phyloP scores from a whole-genome alignment of 2,797 vertebrate genomes.

The Mareca strepera region DNA sequence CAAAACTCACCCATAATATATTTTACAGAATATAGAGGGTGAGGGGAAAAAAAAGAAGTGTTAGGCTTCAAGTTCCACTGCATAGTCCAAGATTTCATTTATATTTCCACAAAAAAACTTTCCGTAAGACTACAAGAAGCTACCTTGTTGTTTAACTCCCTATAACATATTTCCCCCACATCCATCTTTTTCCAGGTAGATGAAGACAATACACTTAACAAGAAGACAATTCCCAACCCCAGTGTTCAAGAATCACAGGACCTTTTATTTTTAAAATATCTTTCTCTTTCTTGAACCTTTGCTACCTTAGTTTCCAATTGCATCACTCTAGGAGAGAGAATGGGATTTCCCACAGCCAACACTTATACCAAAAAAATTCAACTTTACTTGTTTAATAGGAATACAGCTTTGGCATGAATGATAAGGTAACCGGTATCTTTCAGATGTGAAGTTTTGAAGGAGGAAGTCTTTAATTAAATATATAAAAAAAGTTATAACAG shows the following conservation, averaged over 20 bases:
- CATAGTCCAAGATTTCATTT: neutral
- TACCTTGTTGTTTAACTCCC: neutral
- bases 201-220: neutral
- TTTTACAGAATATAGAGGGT: neutral
- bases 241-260: fast-evolving
- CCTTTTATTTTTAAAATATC: neutral
- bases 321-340: neutral
- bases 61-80: neutral
- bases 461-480: neutral
- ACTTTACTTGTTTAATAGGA: neutral
- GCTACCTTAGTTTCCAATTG: neutral
- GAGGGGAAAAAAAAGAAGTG: neutral
- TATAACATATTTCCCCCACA: neutral
- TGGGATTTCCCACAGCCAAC: neutral
- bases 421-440: neutral
- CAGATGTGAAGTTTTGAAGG: neutral
- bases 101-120: neutral
- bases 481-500: neutral
- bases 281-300: neutral
- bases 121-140: neutral
- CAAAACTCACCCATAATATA: neutral
- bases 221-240: neutral
- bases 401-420: neutral
- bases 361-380: neutral
- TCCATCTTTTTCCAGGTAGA: neutral